Evolutionary conservation across 2,888 invertebrate genomes (phyloP).

Genomic region (Ophion slaviceki): DNA sequence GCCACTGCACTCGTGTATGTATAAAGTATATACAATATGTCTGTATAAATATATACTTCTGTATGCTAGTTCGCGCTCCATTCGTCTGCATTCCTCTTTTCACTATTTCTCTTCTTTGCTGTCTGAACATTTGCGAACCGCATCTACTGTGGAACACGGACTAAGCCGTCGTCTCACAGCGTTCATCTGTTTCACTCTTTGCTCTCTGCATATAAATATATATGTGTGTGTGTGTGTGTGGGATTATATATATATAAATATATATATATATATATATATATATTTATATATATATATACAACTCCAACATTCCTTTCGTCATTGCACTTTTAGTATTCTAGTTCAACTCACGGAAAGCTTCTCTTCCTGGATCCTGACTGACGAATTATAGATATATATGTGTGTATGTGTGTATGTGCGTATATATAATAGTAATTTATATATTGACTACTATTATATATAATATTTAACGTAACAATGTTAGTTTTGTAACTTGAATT

Average conservation of each 20-base stretch:
- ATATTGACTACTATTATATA: too few species aligned
- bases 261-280: slow-evolving; percentile 6
- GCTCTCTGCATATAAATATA: neutral
- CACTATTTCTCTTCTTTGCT: slow-evolving; percentile 37
- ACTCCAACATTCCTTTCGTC: neutral
- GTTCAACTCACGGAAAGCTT: slow-evolving; percentile 42
- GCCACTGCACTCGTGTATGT: neutral
- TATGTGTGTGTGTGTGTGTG: neutral
- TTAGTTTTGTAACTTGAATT: too few species aligned
- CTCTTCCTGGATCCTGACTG: slow-evolving; percentile 31
- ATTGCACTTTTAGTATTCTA: slow-evolving; percentile 32
- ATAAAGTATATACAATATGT: neutral
- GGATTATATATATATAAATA: neutral
- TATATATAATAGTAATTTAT: too few species aligned
- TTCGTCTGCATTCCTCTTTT: slow-evolving; percentile 31
- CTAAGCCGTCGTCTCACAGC: neutral
- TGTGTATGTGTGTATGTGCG: neutral
- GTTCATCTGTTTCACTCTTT: slow-evolving; percentile 17
- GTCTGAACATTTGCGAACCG: slow-evolving; percentile 28
- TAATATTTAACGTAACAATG: too few species aligned
- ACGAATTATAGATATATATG: slow-evolving; percentile 32
- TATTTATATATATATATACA: slow-evolving; percentile 4
- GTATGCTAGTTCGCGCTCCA: slow-evolving; percentile 20
- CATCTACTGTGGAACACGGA: slow-evolving; percentile 28
- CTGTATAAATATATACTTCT: neutral